Evolutionary conservation across 1,140 invertebrate genomes (phyloP), one percentile per base, ranked within the genome.

Genomic region (Drosophila suzukii): DNA sequence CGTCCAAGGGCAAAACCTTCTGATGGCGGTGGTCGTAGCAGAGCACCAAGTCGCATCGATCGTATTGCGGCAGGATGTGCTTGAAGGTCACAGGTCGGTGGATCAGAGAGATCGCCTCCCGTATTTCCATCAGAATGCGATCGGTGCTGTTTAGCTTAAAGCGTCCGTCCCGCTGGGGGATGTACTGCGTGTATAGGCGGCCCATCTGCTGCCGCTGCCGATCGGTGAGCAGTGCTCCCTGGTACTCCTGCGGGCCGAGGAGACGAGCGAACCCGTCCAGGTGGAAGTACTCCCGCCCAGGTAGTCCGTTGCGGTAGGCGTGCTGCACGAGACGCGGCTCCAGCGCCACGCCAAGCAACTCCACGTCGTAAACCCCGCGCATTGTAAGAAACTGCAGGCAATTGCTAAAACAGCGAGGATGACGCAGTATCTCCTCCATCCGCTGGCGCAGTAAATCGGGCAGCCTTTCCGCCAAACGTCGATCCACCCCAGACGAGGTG

Each of bases 1-100:
- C 15, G 5, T 49, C 12, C 7, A 85, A 10, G 1, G 75, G 54
- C 12, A 92, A 0, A 0, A 75, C 49, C 12, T 75, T 62, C 3
- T 50, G 66, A 12, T 84, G 70, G 0, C 62, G 56, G 6, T 57
- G 84, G 61, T 92, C 79, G 53, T 85, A 92, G 77, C 81, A 89
- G 5, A 91, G 43, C 20, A 92, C 58, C 15, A 92, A 68, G 93
- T 93, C 93, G 60, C 92, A 82, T 75, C 88, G 91, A 24, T 90
- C 56, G 74, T 93, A 94, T 58, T 95, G 94, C 3, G 95, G 95
- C 73, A 95, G 81, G 44, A 95, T 59, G 75, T 94, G 93, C 74
- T 92, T 90, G 6, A 93, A 60, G 27, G n/a, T 17, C 0, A 80
- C 51, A 3, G 59, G 59, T 3, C 71, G 66, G 12, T 72, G 78